A percentile compares a stretch with the other conserved stretches of the same genome.
phyloP scores from a whole-genome alignment of 2,113 vertebrate species.

The Rana temporaria region DNA sequence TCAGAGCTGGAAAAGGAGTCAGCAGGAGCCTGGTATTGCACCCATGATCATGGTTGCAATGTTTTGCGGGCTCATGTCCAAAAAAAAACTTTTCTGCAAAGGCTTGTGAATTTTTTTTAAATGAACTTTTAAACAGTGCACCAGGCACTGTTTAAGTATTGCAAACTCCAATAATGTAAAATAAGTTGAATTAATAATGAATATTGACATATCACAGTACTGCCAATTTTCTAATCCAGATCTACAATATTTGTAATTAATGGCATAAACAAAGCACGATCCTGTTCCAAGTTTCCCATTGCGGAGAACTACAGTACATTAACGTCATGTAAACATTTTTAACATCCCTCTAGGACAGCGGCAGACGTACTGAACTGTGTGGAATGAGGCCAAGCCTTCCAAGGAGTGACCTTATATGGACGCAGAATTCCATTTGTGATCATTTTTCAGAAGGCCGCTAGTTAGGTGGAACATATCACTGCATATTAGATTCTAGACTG shows the following conservation, averaged over 20 bases:
- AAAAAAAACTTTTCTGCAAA: no score
- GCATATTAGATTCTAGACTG: no score
- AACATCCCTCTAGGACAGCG: not conserved
- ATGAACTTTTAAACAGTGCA: no score
- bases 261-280: not conserved
- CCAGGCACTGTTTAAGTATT: no score
- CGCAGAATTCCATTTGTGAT: constrained; percentile 4
- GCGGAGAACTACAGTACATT: constrained; percentile 14
- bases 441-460: not conserved
- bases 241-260: not conserved
- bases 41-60: no score
- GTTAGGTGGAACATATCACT: not conserved
- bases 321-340: constrained; percentile 36
- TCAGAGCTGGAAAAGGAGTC: no score
- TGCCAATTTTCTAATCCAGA: not conserved
- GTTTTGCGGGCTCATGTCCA: no score
- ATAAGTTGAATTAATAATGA: no score
- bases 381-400: not conserved
- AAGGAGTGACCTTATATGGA: constrained; percentile 33
- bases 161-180: no score
- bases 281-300: constrained; percentile 17
- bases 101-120: no score
- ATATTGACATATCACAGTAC: no score
- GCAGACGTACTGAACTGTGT: not conserved
- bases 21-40: no score